Evolutionary conservation across 2,113 vertebrate species (phyloP).

Genomic region (Dissostichus mawsoni): DNA sequence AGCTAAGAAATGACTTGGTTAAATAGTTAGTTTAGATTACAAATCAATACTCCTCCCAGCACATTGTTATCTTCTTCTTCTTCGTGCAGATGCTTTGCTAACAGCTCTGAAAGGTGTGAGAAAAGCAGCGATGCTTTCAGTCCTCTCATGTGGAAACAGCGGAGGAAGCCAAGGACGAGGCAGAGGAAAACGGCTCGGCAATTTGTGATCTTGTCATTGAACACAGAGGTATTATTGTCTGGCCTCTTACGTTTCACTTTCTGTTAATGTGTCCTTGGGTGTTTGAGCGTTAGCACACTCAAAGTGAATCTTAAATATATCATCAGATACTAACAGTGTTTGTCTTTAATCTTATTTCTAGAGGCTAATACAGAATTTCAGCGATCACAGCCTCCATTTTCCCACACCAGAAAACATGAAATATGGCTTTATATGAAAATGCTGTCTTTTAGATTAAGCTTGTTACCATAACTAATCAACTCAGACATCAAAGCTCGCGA

Average conservation of each 20-base stretch:
- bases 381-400: constrained; percentile 28
- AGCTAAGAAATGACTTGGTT: constrained; percentile 9
- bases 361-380: background rate
- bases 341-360: constrained; percentile 50
- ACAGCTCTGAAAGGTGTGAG: constrained; percentile 57
- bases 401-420: constrained; percentile 14
- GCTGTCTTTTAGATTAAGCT: constrained; percentile 16
- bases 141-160: constrained; percentile 67
- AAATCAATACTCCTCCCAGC: constrained; percentile 65
- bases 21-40: constrained; percentile 31
- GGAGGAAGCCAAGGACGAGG: constrained; percentile 58
- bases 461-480: constrained; percentile 32
- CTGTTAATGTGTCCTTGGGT: constrained; percentile 22
- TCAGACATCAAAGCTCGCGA: constrained; percentile 54
- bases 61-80: constrained; percentile 37
- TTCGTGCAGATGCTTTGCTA: constrained; percentile 54
- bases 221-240: constrained; percentile 52
- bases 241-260: constrained; percentile 40
- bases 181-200: constrained; percentile 39
- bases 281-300: constrained; percentile 27
- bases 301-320: constrained; percentile 40
- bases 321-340: constrained; percentile 31
- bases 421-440: constrained; percentile 21
- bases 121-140: constrained; percentile 60
- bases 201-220: constrained; percentile 59